These are phyloP conservation scores for Coendou prehensilis DNA, from an alignment of 2,797 vertebrate genomes.

Conservation along the genomic window DNA sequence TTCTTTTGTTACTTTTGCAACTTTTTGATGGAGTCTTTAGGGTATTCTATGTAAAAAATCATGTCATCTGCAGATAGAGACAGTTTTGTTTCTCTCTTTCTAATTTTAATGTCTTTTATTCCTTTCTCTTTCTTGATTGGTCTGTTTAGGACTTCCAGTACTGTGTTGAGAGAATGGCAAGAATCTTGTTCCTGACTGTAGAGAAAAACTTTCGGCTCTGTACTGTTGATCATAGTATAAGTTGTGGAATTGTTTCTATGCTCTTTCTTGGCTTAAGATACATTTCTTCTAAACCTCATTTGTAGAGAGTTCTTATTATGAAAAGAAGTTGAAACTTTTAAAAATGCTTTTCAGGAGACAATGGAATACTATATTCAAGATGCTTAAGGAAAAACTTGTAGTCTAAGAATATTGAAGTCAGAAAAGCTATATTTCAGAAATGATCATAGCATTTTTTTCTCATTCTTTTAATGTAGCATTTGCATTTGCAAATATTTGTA, in stretches of 20 bases:
- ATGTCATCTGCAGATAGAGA: neutral
- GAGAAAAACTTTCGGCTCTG: neutral
- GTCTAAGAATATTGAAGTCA: neutral
- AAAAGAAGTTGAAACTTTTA: neutral
- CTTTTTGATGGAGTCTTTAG: neutral
- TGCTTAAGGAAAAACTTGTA: neutral
- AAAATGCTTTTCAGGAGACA: neutral
- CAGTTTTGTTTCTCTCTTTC: neutral
- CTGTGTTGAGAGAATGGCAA: neutral
- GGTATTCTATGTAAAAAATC: neutral
- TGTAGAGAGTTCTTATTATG: neutral
- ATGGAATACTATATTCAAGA: neutral
- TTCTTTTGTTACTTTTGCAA: neutral
- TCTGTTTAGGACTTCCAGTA: neutral
- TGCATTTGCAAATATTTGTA: neutral
- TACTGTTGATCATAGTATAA: neutral
- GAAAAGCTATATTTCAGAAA: neutral
- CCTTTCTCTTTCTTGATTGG: neutral
- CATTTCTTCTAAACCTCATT: neutral
- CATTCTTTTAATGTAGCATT: neutral
- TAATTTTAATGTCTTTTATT: neutral
- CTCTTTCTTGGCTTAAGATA: neutral
- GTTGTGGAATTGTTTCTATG: neutral
- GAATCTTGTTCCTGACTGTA: neutral
- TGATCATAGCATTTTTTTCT: neutral